phyloP scores from a whole-genome alignment of 2,888 invertebrate genomes.

The Cartodere bifasciata region DNA sequence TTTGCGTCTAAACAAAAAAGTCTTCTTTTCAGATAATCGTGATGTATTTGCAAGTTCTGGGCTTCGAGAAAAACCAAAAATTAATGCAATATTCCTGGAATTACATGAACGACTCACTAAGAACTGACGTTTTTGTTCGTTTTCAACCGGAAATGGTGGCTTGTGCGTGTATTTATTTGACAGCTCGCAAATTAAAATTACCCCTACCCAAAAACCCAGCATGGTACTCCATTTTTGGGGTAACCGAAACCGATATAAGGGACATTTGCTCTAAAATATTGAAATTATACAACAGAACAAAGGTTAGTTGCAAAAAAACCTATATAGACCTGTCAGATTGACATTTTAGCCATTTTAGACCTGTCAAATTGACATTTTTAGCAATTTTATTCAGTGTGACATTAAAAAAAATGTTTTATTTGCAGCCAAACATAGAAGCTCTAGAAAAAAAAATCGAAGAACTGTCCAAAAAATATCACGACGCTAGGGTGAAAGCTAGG shows the following conservation, averaged over 20 bases:
- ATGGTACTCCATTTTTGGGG: constrained; percentile 84
- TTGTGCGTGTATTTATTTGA: constrained; percentile 96
- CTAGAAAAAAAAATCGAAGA: constrained; percentile 65
- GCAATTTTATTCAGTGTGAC: constrained; percentile 9
- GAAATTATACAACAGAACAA: constrained; percentile 68
- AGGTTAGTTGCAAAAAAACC: constrained; percentile 43
- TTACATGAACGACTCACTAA: constrained; percentile 98
- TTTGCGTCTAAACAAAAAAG: background rate
- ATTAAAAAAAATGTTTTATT: constrained; percentile 9
- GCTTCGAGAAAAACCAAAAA: constrained; percentile 74
- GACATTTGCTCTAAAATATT: constrained; percentile 76
- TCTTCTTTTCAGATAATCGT: constrained; percentile 56
- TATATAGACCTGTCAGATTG: background rate
- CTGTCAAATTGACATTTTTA: constrained; percentile 1
- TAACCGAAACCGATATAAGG: constrained; percentile 67
- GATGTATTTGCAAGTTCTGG: constrained; percentile 86
- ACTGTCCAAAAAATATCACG: constrained; percentile 56
- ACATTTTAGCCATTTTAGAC: constrained; percentile 4
- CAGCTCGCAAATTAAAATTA: constrained; percentile 76
- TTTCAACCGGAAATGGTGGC: constrained; percentile 96
- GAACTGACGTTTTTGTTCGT: constrained; percentile 92
- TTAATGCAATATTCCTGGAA: constrained; percentile 98
- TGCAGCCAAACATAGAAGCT: constrained; percentile 53
- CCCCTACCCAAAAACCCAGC: constrained; percentile 77
- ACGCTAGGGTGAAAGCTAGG: constrained; percentile 44